Evolutionary conservation across 2,888 invertebrate species (phyloP).

Genomic region (Agrotis ipsilon): DNA sequence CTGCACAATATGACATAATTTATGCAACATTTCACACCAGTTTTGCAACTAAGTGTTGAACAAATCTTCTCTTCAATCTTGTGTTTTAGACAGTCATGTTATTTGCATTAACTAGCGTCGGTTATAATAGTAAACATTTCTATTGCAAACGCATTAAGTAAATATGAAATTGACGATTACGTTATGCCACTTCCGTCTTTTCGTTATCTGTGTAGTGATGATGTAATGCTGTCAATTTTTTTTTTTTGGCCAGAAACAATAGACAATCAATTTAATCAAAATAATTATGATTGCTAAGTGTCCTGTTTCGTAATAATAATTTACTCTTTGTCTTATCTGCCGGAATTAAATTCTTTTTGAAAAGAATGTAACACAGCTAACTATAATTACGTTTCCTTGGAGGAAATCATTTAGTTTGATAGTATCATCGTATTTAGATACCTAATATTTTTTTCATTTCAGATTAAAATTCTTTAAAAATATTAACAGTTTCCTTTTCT

Average conservation of each 20-base stretch:
- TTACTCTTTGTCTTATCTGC: slow-evolving; percentile 30
- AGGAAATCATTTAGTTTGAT: slow-evolving; percentile 23
- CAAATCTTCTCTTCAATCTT: slow-evolving; percentile 7
- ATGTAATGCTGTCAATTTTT: slow-evolving; percentile 36
- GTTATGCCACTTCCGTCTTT: slow-evolving; percentile 35
- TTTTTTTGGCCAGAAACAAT: slow-evolving; percentile 34
- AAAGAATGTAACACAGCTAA: slow-evolving; percentile 27
- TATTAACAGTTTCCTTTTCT: slow-evolving; percentile 53
- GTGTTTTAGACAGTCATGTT: neutral
- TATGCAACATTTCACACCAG: slow-evolving; percentile 53
- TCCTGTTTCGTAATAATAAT: slow-evolving; percentile 12
- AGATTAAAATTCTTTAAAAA: slow-evolving; percentile 5
- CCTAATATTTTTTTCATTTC: slow-evolving; percentile 1
- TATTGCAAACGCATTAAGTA: slow-evolving; percentile 21
- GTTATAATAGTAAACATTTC: slow-evolving; percentile 20
- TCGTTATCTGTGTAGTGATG: neutral
- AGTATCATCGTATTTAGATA: neutral
- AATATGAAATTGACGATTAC: slow-evolving; percentile 39
- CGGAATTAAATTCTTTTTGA: slow-evolving; percentile 35
- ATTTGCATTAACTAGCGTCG: slow-evolving; percentile 8
- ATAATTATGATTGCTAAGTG: slow-evolving; percentile 18
- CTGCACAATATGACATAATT: slow-evolving; percentile 53
- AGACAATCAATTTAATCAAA: slow-evolving; percentile 36
- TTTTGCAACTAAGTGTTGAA: slow-evolving; percentile 37
- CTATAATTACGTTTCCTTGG: slow-evolving; percentile 1